Evolutionary conservation across 2,888 invertebrate genomes (phyloP).

Genomic region (Strigamia transsilvanica): DNA sequence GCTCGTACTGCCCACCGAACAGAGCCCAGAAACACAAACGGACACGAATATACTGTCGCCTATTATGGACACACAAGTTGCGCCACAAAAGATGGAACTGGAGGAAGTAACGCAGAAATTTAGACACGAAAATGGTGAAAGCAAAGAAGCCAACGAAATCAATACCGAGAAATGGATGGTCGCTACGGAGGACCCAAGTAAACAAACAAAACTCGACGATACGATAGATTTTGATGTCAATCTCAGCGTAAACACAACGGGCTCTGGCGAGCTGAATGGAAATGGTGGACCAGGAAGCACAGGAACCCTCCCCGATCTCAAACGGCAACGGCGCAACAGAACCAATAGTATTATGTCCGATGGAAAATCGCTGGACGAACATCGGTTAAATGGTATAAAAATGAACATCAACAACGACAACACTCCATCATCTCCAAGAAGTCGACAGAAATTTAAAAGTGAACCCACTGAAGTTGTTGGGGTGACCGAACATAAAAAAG

Average conservation of each 20-base stretch:
- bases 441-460: background rate
- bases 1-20: slow-evolving; percentile 17
- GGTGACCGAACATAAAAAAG: background rate
- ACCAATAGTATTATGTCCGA: slow-evolving; percentile 48
- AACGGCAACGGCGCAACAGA: slow-evolving; percentile 78
- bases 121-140: slow-evolving; percentile 62
- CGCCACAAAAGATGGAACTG: background rate
- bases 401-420: background rate
- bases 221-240: slow-evolving; percentile 29
- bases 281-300: slow-evolving; percentile 9
- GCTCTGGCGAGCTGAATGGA: background rate
- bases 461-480: slow-evolving; percentile 35
- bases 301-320: slow-evolving; percentile 88
- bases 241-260: background rate
- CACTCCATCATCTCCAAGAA: background rate
- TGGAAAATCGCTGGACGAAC: slow-evolving; percentile 43
- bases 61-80: background rate
- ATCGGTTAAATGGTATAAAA: slow-evolving; percentile 12
- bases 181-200: slow-evolving; percentile 71
- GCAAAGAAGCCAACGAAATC: slow-evolving; percentile 79
- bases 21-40: background rate
- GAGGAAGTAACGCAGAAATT: slow-evolving; percentile 57
- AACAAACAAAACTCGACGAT: background rate
- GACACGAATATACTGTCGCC: background rate
- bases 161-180: slow-evolving; percentile 84